Conservation (phyloP, 1,140 invertebrate species). For the Drosophila kurseongensis region DNA sequence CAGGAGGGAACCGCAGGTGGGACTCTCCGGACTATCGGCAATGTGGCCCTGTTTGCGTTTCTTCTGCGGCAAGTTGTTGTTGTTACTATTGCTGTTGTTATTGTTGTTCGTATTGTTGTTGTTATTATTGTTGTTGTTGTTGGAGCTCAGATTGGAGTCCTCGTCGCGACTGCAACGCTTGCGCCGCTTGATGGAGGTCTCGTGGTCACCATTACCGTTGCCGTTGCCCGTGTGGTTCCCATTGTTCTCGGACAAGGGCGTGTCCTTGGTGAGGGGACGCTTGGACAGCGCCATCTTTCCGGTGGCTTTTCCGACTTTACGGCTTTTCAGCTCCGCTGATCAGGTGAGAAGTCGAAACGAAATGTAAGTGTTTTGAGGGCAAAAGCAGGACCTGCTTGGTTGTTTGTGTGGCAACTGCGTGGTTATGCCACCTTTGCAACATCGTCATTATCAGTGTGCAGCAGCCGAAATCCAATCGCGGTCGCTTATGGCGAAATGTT, state of each 20-base stretch:
- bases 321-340: slow-evolving; percentile 14
- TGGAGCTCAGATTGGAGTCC: slow-evolving; percentile 45
- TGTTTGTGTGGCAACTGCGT: neutral
- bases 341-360: slow-evolving; percentile 16
- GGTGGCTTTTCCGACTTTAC: slow-evolving; percentile 3
- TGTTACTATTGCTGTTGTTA: slow-evolving; percentile 70
- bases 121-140: slow-evolving; percentile 36
- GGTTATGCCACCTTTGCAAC: neutral
- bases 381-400: too few relatives aligned
- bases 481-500: neutral
- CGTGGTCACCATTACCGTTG: slow-evolving; percentile 47
- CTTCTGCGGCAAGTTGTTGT: slow-evolving; percentile 48
- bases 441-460: neutral
- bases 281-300: slow-evolving; percentile 79
- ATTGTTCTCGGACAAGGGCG: slow-evolving; percentile 67
- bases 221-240: slow-evolving; percentile 37
- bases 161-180: slow-evolving; percentile 82
- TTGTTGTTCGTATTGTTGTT: slow-evolving; percentile 88
- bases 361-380: neutral
- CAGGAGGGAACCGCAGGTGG: slow-evolving; percentile 5
- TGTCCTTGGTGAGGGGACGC: slow-evolving; percentile 81
- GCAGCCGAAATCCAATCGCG: slow-evolving; percentile 2
- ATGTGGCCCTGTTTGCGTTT: slow-evolving; percentile 36
- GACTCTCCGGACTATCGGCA: slow-evolving; percentile 40
- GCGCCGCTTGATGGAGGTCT: slow-evolving; percentile 77